Conservation (phyloP, 2,797 vertebrate species). For the Poecilia wingei region DNA sequence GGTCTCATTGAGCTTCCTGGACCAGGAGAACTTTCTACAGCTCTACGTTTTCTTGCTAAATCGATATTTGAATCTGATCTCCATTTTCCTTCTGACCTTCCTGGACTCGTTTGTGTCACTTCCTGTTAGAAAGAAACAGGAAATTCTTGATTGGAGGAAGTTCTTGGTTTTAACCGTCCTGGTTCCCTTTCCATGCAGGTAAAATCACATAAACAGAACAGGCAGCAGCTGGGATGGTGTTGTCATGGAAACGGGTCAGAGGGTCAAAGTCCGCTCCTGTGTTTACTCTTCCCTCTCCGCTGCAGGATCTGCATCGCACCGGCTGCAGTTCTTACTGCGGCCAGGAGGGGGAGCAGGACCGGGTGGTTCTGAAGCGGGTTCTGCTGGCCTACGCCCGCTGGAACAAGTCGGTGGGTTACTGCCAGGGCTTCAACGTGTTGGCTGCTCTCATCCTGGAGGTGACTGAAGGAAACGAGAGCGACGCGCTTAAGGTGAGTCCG, state of each 20-base stretch:
- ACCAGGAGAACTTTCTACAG: background rate
- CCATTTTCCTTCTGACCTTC: background rate
- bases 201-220: background rate
- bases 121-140: background rate
- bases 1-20: background rate
- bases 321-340: conserved; percentile 98
- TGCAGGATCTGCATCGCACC: conserved; percentile 95
- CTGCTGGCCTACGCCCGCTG: conserved; percentile 95
- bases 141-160: background rate
- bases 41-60: too few species aligned
- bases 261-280: conserved; percentile 41
- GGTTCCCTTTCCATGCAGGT: background rate
- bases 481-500: conserved; percentile 89
- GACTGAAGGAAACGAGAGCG: conserved; percentile 95
- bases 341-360: conserved; percentile 96
- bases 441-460: conserved; percentile 97
- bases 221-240: conserved; percentile 2
- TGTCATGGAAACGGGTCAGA: conserved; percentile 57
- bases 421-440: conserved; percentile 97
- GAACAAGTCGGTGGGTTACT: conserved; percentile 97
- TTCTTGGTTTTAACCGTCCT: background rate
- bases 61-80: background rate
- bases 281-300: background rate
- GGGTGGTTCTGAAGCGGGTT: conserved; percentile 95
- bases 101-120: background rate